Evolutionary conservation across 2,797 vertebrate species (phyloP).

Genomic region (Anableps anableps): DNA sequence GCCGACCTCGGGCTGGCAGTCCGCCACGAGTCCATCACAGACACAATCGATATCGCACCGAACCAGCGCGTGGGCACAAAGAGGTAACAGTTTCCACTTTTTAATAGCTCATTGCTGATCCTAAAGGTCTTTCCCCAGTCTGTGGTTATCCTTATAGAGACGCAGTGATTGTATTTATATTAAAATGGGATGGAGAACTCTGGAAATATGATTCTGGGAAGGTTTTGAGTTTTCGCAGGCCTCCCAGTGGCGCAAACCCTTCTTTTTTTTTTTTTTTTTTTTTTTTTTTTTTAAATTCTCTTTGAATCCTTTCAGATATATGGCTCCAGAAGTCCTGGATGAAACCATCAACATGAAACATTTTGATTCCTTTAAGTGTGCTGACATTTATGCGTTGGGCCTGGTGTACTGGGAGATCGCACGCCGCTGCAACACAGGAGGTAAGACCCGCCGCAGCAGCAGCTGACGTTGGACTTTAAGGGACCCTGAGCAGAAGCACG

Average conservation of each 20-base stretch:
- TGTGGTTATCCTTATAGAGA: not conserved
- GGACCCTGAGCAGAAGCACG: not conserved
- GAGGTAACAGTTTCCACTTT: slow-evolving; percentile 79
- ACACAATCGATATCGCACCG: slow-evolving; percentile 97
- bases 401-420: slow-evolving; percentile 99
- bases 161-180: not conserved
- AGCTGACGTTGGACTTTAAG: not conserved
- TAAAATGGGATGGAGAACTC: too few relatives aligned
- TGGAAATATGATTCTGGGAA: not conserved
- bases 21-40: slow-evolving; percentile 93
- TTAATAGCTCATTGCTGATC: not conserved
- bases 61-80: slow-evolving; percentile 99
- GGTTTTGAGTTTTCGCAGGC: not conserved
- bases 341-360: slow-evolving; percentile 99
- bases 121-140: not conserved
- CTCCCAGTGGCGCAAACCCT: not conserved
- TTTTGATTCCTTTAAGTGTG: slow-evolving; percentile 99
- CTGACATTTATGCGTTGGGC: slow-evolving; percentile 96
- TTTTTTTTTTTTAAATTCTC: too few relatives aligned
- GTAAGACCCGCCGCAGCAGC: slow-evolving; percentile 61
- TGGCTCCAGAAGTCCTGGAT: slow-evolving; percentile 99
- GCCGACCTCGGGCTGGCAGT: slow-evolving; percentile 97
- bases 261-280: too few relatives aligned
- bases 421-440: slow-evolving; percentile 93
- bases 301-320: slow-evolving; percentile 83